phyloP scores from a whole-genome alignment of 1,140 invertebrate species.

The Bombus affinis region DNA sequence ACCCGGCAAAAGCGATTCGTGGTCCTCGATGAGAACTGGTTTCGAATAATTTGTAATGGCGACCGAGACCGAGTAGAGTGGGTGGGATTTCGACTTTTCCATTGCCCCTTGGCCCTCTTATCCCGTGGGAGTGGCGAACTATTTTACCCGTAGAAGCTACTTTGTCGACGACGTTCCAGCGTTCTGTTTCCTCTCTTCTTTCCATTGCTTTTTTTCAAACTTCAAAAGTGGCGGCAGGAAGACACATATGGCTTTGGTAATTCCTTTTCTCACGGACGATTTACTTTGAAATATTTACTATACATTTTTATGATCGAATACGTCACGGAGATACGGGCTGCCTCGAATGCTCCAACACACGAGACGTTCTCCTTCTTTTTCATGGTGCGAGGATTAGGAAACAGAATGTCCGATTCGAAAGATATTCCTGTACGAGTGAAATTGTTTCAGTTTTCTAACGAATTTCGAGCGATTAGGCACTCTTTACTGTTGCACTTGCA shows the following conservation, averaged over 20 bases:
- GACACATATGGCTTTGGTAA: conserved; percentile 19
- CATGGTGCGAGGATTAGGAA: fast-evolving
- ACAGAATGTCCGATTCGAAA: too few species aligned
- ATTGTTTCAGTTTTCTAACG: too few species aligned
- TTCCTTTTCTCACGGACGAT: conserved; percentile 42
- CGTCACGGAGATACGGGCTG: background rate
- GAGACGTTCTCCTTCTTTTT: background rate
- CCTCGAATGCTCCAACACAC: background rate
- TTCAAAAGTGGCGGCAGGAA: conserved; percentile 7
- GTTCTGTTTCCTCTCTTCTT: background rate
- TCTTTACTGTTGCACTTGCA: too few species aligned
- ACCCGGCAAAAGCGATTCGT: conserved; percentile 72
- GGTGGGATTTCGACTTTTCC: conserved; percentile 67
- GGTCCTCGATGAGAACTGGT: conserved; percentile 69
- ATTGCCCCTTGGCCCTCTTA: background rate
- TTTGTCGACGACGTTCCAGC: conserved; percentile 18
- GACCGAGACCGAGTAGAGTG: conserved; percentile 48
- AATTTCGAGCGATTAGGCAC: too few species aligned
- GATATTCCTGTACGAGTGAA: background rate
- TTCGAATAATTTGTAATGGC: conserved; percentile 63
- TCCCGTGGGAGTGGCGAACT: conserved; percentile 68
- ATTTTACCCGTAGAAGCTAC: conserved; percentile 43
- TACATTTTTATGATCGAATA: conserved; percentile 32
- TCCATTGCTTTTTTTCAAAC: background rate
- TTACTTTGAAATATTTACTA: conserved; percentile 29